Percentiles rank a stretch among this genome's conserved stretches.
Conservation (phyloP, 1,140 invertebrate species). For the Brachionus asplanchnoidis region DNA sequence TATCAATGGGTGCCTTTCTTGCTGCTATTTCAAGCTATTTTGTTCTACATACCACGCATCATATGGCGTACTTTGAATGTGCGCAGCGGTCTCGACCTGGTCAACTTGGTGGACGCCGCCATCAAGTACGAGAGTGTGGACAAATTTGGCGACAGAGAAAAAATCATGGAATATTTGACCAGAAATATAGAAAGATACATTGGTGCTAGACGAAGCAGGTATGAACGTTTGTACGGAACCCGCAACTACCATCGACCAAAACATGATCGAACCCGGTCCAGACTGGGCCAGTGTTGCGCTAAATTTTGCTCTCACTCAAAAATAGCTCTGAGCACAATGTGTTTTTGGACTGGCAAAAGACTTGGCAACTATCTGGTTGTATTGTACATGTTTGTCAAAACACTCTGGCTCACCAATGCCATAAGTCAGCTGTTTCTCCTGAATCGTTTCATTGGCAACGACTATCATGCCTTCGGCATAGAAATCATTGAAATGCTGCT, state of each 20-base stretch:
- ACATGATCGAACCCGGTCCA: background rate
- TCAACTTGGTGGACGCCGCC: conserved; percentile 34
- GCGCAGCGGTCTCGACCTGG: conserved; percentile 37
- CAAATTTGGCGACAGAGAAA: conserved; percentile 24
- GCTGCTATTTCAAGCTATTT: conserved; percentile 54
- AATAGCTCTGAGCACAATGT: conserved; percentile 3
- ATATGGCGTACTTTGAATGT: conserved; percentile 50
- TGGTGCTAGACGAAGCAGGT: conserved; percentile 26
- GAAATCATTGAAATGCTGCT: conserved; percentile 56
- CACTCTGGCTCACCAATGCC: conserved; percentile 59
- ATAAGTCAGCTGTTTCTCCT: conserved; percentile 61
- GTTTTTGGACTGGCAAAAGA: conserved; percentile 29
- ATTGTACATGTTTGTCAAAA: conserved; percentile 59
- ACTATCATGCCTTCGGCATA: conserved; percentile 56
- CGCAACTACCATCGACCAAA: background rate
- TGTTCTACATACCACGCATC: conserved; percentile 55
- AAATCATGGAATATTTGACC: conserved; percentile 39
- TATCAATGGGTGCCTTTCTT: conserved; percentile 60
- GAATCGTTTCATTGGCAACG: conserved; percentile 59
- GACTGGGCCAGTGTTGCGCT: background rate
- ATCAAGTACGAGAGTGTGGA: conserved; percentile 40
- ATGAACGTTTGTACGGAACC: conserved; percentile 28
- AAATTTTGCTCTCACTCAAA: background rate
- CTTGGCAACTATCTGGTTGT: conserved; percentile 44
- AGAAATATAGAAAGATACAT: conserved; percentile 34